Evolutionary conservation across 2,888 invertebrate genomes (phyloP).

Genomic region (Electrophaes corylata): DNA sequence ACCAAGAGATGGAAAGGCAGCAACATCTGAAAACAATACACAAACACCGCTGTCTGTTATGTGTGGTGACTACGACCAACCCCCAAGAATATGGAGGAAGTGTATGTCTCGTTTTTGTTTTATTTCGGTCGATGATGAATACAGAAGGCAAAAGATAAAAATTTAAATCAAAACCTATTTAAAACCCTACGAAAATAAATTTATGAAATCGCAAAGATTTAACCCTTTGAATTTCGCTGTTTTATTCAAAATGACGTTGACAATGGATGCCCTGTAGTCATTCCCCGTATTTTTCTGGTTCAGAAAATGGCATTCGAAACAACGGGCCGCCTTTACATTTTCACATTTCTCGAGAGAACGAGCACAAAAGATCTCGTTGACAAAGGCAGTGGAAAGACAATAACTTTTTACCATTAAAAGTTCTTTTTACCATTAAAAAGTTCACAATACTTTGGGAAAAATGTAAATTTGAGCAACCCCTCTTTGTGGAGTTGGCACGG

Average conservation of each 20-base stretch:
- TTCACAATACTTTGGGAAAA: constrained; percentile 46
- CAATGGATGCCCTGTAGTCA: constrained; percentile 20
- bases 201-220: neutral
- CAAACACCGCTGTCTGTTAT: too few relatives aligned
- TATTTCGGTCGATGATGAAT: too few relatives aligned
- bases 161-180: too few relatives aligned
- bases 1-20: too few relatives aligned
- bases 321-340: constrained; percentile 22
- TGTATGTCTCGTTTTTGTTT: too few relatives aligned
- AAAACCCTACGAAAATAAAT: neutral
- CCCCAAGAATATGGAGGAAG: too few relatives aligned
- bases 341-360: constrained; percentile 30
- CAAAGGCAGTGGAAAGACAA: constrained; percentile 53
- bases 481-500: constrained; percentile 43
- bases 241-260: constrained; percentile 5
- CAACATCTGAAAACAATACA: too few relatives aligned
- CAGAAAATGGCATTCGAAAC: constrained; percentile 28
- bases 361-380: constrained; percentile 44
- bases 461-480: constrained; percentile 37
- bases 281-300: constrained; percentile 24
- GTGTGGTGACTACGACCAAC: too few relatives aligned
- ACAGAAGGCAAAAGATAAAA: too few relatives aligned
- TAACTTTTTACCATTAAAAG: constrained; percentile 47
- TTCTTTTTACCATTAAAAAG: constrained; percentile 47
- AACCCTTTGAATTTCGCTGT: constrained; percentile 4